Evolutionary conservation across 2,888 invertebrate species (phyloP).

Genomic region (Physocephala rufipes): DNA sequence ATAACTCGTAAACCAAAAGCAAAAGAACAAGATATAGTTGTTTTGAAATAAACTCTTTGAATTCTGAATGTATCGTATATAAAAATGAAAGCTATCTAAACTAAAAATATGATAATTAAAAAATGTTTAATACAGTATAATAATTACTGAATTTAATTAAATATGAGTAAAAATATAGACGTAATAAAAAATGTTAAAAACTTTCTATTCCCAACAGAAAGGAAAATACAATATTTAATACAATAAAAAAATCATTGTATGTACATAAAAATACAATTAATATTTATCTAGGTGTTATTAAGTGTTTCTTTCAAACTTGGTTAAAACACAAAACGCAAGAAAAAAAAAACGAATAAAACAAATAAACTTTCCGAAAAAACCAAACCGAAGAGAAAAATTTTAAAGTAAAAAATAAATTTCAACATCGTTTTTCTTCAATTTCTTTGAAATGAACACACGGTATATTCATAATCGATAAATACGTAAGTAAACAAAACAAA

Average conservation of each 20-base stretch:
- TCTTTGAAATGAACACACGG: too few species aligned
- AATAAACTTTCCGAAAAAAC: slow-evolving; percentile 18
- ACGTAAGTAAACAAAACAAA: slow-evolving; percentile 7
- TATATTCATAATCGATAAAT: not conserved
- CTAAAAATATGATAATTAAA: not conserved
- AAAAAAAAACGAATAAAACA: not conserved
- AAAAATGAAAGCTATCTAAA: too few species aligned
- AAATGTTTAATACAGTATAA: slow-evolving; percentile 30
- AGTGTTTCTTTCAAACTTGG: slow-evolving; percentile 15
- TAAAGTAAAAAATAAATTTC: slow-evolving; percentile 8
- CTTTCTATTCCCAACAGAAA: too few species aligned
- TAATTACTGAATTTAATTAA: slow-evolving; percentile 2
- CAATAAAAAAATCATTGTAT: slow-evolving; percentile 11
- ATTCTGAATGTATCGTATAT: slow-evolving; percentile 5
- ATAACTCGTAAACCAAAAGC: not conserved
- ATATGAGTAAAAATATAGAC: too few species aligned
- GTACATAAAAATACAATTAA: slow-evolving; percentile 16
- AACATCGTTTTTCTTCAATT: not conserved
- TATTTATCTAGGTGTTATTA: not conserved
- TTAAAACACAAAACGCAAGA: not conserved
- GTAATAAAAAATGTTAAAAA: too few species aligned
- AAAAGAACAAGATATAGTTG: slow-evolving; percentile 31
- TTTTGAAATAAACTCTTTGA: slow-evolving; percentile 17
- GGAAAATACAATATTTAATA: too few species aligned
- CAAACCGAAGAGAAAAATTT: not conserved